phyloP scores from a whole-genome alignment of 2,888 invertebrate species.

The Cataglyphis albicans region DNA sequence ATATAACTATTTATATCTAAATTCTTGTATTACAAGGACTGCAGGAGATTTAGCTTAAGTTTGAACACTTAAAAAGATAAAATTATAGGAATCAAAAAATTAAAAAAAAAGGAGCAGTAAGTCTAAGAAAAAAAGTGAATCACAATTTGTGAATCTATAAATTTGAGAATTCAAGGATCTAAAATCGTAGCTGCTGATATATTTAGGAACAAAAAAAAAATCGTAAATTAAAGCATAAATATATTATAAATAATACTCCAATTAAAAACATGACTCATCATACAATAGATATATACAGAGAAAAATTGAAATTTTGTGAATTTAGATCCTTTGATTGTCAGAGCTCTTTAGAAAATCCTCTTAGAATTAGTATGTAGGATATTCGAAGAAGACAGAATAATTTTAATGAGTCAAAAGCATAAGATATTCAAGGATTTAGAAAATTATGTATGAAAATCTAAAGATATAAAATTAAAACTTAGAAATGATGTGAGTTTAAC shows the following conservation, averaged over 20 bases:
- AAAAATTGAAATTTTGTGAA: neutral
- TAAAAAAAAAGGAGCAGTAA: neutral
- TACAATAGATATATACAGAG: neutral
- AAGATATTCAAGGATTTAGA: neutral
- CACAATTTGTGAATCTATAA: neutral
- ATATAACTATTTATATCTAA: neutral
- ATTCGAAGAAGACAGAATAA: neutral
- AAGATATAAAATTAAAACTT: neutral
- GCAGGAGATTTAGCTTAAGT: neutral
- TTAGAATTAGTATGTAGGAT: neutral
- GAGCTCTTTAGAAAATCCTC: neutral
- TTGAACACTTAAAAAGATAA: neutral
- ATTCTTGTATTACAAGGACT: neutral
- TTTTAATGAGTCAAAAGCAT: neutral
- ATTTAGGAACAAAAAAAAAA: slow-evolving; percentile 6
- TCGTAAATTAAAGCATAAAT: slow-evolving; percentile 15
- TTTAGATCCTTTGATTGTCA: slow-evolving; percentile 7
- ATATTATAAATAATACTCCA: slow-evolving; percentile 28
- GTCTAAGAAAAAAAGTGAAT: neutral
- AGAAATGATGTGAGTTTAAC: neutral
- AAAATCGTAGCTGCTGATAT: slow-evolving; percentile 7
- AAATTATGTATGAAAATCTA: neutral
- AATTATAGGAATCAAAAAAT: neutral
- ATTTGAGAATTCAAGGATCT: slow-evolving; percentile 21
- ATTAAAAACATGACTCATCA: neutral